Evolutionary conservation across 2,113 vertebrate species (phyloP).

Genomic region (Pao palembangensis): DNA sequence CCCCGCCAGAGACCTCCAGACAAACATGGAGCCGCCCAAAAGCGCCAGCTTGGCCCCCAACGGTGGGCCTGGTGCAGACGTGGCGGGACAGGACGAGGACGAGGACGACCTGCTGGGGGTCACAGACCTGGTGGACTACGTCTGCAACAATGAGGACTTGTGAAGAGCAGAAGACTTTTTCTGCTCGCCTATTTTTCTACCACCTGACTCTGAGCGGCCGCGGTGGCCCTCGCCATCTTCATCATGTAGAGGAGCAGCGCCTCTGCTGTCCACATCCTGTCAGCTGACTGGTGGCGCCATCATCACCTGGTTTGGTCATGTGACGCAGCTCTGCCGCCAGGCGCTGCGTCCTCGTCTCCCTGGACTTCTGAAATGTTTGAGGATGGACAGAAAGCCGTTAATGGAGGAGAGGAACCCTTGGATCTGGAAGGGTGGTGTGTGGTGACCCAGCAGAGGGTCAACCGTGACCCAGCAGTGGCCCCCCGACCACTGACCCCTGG

Average conservation of each 20-base stretch:
- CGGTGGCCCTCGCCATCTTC: constrained; percentile 33
- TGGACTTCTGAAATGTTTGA: not conserved
- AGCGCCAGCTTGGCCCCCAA: constrained; percentile 81
- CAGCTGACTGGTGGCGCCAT: not conserved
- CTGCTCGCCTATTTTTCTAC: constrained; percentile 74
- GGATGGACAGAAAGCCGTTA: too few species aligned
- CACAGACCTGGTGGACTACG: constrained; percentile 99
- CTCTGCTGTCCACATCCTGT: constrained; percentile 30
- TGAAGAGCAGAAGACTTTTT: constrained; percentile 70
- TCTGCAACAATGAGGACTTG: constrained; percentile 99
- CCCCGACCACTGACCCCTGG: too few species aligned
- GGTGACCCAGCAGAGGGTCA: too few species aligned
- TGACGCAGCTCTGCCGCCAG: too few species aligned
- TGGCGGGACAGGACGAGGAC: constrained; percentile 85
- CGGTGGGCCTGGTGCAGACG: constrained; percentile 80
- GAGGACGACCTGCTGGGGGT: constrained; percentile 97
- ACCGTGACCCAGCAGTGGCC: too few species aligned
- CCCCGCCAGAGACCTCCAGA: constrained; percentile 3
- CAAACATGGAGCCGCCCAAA: constrained; percentile 74
- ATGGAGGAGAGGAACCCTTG: too few species aligned
- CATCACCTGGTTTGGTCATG: not conserved
- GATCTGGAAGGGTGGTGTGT: too few species aligned
- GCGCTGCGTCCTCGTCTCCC: not conserved
- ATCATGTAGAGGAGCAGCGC: constrained; percentile 14
- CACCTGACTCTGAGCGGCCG: constrained; percentile 47